Evolutionary conservation across 53 echinoderm and acorn worm genomes (phyloP).

Genomic region (Astropecten irregularis): DNA sequence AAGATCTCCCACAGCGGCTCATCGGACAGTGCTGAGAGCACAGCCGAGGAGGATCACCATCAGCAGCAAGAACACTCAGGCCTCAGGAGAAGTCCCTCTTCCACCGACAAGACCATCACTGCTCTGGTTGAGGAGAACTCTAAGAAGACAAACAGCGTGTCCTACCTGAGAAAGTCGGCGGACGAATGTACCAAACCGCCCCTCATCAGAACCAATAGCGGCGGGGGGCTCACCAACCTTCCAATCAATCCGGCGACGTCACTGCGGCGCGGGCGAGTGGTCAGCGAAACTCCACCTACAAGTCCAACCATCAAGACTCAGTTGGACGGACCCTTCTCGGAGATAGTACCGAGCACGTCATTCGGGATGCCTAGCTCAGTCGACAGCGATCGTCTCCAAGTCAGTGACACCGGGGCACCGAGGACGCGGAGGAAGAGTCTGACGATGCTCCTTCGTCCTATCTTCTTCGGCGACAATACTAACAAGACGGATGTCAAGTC

Average conservation of each 20-base stretch:
- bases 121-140: conserved; percentile 58
- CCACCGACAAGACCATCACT: conserved; percentile 35
- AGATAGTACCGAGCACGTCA: conserved; percentile 16
- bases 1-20: not conserved
- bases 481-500: conserved; percentile 31
- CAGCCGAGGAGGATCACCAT: not conserved
- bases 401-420: not conserved
- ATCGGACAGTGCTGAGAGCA: conserved; percentile 25
- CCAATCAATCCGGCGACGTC: conserved; percentile 26
- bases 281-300: conserved; percentile 7
- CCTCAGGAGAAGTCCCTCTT: not conserved
- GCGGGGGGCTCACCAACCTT: not conserved
- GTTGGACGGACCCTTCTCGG: conserved; percentile 34
- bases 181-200: not conserved
- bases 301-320: conserved; percentile 15
- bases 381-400: conserved; percentile 1
- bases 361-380: not conserved
- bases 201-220: not conserved
- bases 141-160: conserved; percentile 46
- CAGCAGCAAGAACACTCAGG: not conserved
- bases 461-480: conserved; percentile 13
- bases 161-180: conserved; percentile 41
- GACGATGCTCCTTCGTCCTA: conserved; percentile 71
- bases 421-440: conserved; percentile 72
- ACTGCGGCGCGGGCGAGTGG: not conserved